Percentiles rank a stretch among this genome's conserved stretches.
phyloP scores from a whole-genome alignment of 2,888 invertebrate species.

The Desoria tigrina region DNA sequence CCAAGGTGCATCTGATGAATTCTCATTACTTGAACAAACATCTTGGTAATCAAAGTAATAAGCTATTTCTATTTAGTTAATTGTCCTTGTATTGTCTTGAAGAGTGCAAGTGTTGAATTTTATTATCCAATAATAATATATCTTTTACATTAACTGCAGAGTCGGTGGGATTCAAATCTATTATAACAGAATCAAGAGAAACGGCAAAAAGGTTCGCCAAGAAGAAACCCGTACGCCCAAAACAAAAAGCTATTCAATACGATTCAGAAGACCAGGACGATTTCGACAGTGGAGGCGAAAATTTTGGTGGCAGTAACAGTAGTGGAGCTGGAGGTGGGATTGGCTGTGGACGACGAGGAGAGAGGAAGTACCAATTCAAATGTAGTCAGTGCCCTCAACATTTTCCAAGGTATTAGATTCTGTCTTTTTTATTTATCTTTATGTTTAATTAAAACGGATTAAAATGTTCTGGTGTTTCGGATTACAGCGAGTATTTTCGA shows the following conservation, averaged over 20 bases:
- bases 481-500: conserved; percentile 7
- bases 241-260: too few species aligned
- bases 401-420: not conserved
- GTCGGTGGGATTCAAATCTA: too few species aligned
- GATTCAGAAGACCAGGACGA: not conserved
- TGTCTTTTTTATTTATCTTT: not conserved
- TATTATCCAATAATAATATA: too few species aligned
- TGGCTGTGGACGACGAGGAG: not conserved
- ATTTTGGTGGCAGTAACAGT: too few species aligned
- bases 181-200: too few species aligned
- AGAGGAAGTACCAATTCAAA: conserved; percentile 4
- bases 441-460: not conserved
- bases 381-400: not conserved
- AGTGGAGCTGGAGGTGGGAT: not conserved
- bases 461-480: not conserved
- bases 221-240: not conserved
- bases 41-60: conserved; percentile 2
- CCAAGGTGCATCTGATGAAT: not conserved
- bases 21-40: not conserved
- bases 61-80: too few species aligned
- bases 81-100: too few species aligned
- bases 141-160: too few species aligned
- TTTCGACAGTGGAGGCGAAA: not conserved
- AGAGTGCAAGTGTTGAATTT: too few species aligned
- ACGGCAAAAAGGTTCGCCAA: not conserved